Conservation (phyloP, 2,888 invertebrate species). For the Neoaliturus tenellus region DNA sequence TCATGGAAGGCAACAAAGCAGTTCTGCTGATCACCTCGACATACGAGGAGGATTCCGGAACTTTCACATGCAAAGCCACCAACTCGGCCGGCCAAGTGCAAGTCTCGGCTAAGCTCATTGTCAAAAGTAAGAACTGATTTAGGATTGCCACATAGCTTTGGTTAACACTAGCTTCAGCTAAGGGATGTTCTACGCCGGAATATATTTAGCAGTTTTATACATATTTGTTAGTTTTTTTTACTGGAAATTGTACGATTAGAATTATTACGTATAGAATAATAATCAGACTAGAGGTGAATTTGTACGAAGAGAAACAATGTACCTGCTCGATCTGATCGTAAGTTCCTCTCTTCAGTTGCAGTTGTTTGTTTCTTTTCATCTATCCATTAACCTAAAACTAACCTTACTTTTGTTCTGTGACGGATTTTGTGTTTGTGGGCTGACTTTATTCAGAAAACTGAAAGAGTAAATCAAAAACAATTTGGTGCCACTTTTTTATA, state of each 20-base stretch:
- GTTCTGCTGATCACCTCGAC: constrained; percentile 92
- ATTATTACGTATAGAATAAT: constrained; percentile 23
- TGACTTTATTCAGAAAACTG: too few species aligned
- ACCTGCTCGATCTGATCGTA: constrained; percentile 32
- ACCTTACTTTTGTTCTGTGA: constrained; percentile 12
- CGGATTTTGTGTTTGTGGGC: neutral
- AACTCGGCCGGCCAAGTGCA: constrained; percentile 97
- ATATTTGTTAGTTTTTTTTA: constrained; percentile 34
- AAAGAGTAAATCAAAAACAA: too few species aligned
- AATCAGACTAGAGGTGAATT: constrained; percentile 25
- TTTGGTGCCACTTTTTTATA: too few species aligned
- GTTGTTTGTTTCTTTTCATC: constrained; percentile 50
- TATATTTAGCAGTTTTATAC: constrained; percentile 45
- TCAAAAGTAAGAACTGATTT: constrained; percentile 96
- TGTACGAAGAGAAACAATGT: constrained; percentile 53
- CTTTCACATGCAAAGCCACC: constrained; percentile 94
- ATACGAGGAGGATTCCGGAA: constrained; percentile 94
- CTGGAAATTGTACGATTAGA: neutral
- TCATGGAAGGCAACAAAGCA: constrained; percentile 93
- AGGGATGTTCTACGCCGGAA: constrained; percentile 26
- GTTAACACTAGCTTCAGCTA: constrained; percentile 49
- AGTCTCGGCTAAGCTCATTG: constrained; percentile 96
- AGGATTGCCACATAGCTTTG: constrained; percentile 51
- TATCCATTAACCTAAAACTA: constrained; percentile 44
- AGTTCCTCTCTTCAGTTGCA: constrained; percentile 41